A percentile compares a stretch with the other conserved stretches of the same genome.
Conservation (phyloP, 1,140 invertebrate genomes). For the Drosophila nasuta region DNA sequence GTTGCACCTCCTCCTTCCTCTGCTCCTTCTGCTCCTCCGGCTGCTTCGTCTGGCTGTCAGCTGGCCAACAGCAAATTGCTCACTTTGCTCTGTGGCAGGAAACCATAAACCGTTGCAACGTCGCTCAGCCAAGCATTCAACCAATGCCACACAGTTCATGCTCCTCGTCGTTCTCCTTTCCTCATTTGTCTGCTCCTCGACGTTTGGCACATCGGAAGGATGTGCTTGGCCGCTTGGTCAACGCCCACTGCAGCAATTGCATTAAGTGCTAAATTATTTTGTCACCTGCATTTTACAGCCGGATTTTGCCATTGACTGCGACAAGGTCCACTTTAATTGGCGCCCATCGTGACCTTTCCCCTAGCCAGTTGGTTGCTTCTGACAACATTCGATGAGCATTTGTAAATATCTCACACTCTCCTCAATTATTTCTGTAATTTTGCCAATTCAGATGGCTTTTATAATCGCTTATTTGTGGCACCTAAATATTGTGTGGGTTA, state of each 20-base stretch:
- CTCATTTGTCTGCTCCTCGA: not conserved
- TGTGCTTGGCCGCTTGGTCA: constrained; percentile 15
- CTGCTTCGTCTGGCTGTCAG: constrained; percentile 1
- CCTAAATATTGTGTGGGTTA: no score
- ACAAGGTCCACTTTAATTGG: constrained; percentile 32
- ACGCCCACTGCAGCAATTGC: constrained; percentile 51
- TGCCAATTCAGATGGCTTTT: no score
- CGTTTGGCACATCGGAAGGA: constrained; percentile 19
- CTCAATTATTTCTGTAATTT: no score
- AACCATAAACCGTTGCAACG: constrained; percentile 55
- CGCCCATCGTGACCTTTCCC: not conserved
- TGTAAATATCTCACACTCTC: no score
- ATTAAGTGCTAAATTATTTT: constrained; percentile 57
- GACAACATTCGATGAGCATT: no score
- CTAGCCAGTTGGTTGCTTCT: no score
- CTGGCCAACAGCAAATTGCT: constrained; percentile 47
- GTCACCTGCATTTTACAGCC: constrained; percentile 42
- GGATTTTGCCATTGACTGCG: constrained; percentile 1
- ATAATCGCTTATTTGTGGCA: no score
- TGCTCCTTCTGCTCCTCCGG: not conserved
- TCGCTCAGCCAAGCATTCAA: constrained; percentile 2
- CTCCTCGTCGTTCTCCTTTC: not conserved
- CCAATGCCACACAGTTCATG: no score
- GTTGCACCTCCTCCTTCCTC: not conserved
- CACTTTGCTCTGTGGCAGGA: constrained; percentile 52